Percentiles rank a stretch among this genome's conserved stretches.
Evolutionary conservation across 1,140 invertebrate species (phyloP).

Genomic region (Penaeus japonicus): DNA sequence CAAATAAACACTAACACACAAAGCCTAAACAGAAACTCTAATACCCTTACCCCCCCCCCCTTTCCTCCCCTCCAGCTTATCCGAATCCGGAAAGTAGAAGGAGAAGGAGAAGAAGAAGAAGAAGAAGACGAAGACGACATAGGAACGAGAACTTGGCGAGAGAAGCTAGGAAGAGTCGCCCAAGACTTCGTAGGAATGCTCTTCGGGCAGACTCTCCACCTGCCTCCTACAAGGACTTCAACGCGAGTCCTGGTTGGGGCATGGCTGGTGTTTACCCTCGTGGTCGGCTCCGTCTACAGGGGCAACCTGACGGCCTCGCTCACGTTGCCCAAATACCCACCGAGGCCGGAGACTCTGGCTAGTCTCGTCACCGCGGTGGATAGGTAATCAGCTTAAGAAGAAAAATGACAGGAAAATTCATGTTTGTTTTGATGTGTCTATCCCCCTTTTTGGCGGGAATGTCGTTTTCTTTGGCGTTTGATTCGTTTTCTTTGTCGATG

Average conservation of each 20-base stretch:
- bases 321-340: slow-evolving; percentile 18
- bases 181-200: slow-evolving; percentile 1
- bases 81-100: too few species aligned
- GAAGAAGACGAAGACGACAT: too few species aligned
- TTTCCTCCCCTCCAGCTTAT: too few species aligned
- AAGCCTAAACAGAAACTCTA: background rate
- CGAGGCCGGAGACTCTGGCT: background rate
- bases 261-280: background rate
- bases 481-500: too few species aligned
- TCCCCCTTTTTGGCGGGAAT: too few species aligned
- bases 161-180: background rate
- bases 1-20: too few species aligned
- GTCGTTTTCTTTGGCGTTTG: too few species aligned
- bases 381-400: background rate
- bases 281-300: background rate
- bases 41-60: background rate
- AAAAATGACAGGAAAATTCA: too few species aligned
- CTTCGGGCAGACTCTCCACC: background rate
- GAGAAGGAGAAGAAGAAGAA: too few species aligned
- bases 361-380: background rate
- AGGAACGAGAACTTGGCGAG: too few species aligned
- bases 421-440: too few species aligned
- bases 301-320: background rate
- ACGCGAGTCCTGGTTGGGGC: slow-evolving; percentile 7
- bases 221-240: background rate